phyloP scores from a whole-genome alignment of 2,797 vertebrate species.

The Myotis findleyi region DNA sequence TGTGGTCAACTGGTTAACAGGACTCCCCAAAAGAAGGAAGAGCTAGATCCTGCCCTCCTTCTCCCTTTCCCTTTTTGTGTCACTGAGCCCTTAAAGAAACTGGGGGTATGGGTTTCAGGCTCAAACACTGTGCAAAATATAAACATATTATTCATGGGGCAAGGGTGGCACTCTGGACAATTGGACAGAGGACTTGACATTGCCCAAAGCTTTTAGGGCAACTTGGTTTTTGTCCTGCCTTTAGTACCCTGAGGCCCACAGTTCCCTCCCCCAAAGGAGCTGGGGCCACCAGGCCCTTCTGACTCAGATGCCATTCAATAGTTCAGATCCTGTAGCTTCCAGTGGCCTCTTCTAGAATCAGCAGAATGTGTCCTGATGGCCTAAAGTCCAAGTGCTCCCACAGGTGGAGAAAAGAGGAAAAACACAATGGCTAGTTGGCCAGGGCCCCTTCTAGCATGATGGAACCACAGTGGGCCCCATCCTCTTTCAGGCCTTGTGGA shows the following conservation, averaged over 20 bases:
- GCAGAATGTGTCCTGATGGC: neutral
- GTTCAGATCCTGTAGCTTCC: neutral
- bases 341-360: neutral
- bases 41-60: neutral
- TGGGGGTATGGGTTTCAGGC: neutral
- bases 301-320: neutral
- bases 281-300: neutral
- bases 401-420: neutral
- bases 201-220: neutral
- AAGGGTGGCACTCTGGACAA: neutral
- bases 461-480: neutral
- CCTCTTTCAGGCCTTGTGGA: neutral
- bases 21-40: neutral
- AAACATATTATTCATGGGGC: neutral
- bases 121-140: neutral
- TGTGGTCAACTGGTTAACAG: neutral
- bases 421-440: neutral
- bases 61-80: neutral
- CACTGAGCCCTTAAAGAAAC: neutral
- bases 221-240: neutral
- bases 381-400: neutral
- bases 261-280: neutral
- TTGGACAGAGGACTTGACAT: neutral
- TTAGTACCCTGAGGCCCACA: neutral
- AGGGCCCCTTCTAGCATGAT: neutral